A percentile compares a stretch with the other conserved stretches of the same genome.
phyloP scores from a whole-genome alignment of 2,888 invertebrate genomes.

The Acleris laterana region DNA sequence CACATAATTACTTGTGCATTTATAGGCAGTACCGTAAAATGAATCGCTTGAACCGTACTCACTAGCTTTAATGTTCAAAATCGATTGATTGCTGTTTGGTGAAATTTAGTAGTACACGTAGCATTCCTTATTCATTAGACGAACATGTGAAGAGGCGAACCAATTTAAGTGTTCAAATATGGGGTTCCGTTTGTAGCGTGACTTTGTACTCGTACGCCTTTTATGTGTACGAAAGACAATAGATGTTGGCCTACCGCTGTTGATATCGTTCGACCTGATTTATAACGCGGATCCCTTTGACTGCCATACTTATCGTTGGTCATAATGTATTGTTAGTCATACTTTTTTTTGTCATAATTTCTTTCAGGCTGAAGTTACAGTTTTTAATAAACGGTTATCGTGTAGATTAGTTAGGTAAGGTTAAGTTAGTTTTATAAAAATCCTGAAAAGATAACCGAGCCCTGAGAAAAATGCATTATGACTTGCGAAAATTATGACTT shows the following conservation, averaged over 20 bases:
- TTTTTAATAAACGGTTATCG: too few relatives aligned
- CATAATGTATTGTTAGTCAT: too few relatives aligned
- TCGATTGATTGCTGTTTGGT: background rate
- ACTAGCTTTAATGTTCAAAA: background rate
- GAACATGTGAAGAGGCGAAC: slow-evolving; percentile 52
- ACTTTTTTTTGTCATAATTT: too few relatives aligned
- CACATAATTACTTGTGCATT: slow-evolving; percentile 66
- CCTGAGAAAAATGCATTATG: too few relatives aligned
- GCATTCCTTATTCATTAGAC: slow-evolving; percentile 61
- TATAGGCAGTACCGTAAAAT: slow-evolving; percentile 45
- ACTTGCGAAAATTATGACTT: too few relatives aligned
- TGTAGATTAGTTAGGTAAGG: too few relatives aligned
- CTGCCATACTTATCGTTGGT: too few relatives aligned
- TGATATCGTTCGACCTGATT: background rate
- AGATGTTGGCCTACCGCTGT: background rate
- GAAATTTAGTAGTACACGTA: slow-evolving; percentile 38
- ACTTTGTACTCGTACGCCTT: slow-evolving; percentile 23
- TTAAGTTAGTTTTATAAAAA: too few relatives aligned
- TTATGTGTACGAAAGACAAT: slow-evolving; percentile 17
- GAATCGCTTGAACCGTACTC: background rate
- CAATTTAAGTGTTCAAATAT: slow-evolving; percentile 68
- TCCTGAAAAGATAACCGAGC: too few relatives aligned
- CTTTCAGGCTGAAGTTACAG: too few relatives aligned
- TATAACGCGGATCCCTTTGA: too few relatives aligned
- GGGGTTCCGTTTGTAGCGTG: slow-evolving; percentile 38